Base-by-base conservation (phyloP, 2,113 vertebrate species). In the Solea solea region DNA sequence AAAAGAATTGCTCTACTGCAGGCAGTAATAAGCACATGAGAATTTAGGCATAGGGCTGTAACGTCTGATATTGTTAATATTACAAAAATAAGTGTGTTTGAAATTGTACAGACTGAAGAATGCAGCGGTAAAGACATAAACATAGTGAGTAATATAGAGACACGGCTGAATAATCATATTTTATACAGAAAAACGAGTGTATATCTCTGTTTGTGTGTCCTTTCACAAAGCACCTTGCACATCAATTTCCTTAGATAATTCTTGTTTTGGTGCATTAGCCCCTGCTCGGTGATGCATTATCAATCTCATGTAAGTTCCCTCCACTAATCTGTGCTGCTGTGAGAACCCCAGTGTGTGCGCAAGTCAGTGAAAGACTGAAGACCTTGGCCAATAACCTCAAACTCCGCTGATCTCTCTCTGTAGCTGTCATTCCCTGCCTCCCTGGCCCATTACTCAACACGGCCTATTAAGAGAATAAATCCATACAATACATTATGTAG, bases 301-400 rank as follows among this genome's bases (percentile, higher is more conserved):
- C 68, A 13, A 16, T 59, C 72, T 82, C 74, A 80, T 88, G 87
- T 66, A 67, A 74, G 72, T 78, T 81, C 81, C 61, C 66, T 39
- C 27, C 63, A 46, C 76, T 80, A 72, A 81, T 85, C 86, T 83
- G 67, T 69, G 75, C 79, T 76, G 71, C 67, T 69, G 68, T 16
- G 15, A 80, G 74, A 70, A 63, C 76, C 76, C 80, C 84, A 85
- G 64, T 40, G 73, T 69, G 81, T 67, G 63, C 62, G 27, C 46
- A 6, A 81, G 57, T 71, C 46, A 62, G 74, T 44, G 46, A 80
- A 71, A 69, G 62, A 82, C 74, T 72, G 58, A 82, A 87, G 86
- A 88, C 81, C 81, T 89, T 90, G 83, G 80, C 71, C 63, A 45
- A 51, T 89, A 81, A 92, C 86, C 83, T 91, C 78, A 84, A 83